Percentiles rank a stretch among this genome's conserved stretches.
Conservation (phyloP, 2,113 vertebrate species). For the Pithys albifrons region DNA sequence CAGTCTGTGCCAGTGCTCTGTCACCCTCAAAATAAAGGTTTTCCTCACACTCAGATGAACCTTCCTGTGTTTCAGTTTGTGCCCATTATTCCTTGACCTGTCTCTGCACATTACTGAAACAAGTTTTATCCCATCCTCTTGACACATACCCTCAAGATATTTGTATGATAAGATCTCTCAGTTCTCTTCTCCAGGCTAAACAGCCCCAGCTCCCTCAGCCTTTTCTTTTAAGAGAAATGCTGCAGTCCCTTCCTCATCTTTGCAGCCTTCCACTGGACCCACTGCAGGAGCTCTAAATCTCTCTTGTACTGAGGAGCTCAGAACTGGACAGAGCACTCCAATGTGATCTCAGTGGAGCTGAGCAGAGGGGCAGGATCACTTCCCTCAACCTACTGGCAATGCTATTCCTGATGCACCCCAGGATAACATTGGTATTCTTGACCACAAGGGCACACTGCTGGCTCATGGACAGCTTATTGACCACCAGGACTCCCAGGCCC, state of each 20-base stretch:
- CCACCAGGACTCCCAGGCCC: not conserved
- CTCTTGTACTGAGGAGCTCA: not conserved
- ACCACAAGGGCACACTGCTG: not conserved
- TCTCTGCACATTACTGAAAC: not conserved
- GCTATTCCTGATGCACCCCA: not conserved
- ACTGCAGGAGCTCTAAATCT: not conserved
- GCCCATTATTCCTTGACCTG: not conserved
- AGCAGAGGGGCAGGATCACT: not conserved
- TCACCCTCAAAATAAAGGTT: not conserved
- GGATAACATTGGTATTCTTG: rapidly evolving
- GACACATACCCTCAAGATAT: not conserved
- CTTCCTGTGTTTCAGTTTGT: not conserved
- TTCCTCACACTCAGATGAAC: not conserved
- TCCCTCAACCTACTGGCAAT: not conserved
- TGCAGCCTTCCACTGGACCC: not conserved
- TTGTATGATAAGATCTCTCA: not conserved
- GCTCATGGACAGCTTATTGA: not conserved
- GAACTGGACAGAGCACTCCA: not conserved
- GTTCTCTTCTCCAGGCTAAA: not conserved
- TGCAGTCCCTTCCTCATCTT: not conserved
- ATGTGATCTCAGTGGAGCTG: not conserved
- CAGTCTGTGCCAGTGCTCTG: not conserved
- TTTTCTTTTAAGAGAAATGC: not conserved
- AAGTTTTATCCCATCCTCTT: not conserved
- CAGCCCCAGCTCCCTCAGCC: not conserved